Base-by-base conservation (phyloP, 2,888 invertebrate genomes). In the Nebria brevicollis region DNA sequence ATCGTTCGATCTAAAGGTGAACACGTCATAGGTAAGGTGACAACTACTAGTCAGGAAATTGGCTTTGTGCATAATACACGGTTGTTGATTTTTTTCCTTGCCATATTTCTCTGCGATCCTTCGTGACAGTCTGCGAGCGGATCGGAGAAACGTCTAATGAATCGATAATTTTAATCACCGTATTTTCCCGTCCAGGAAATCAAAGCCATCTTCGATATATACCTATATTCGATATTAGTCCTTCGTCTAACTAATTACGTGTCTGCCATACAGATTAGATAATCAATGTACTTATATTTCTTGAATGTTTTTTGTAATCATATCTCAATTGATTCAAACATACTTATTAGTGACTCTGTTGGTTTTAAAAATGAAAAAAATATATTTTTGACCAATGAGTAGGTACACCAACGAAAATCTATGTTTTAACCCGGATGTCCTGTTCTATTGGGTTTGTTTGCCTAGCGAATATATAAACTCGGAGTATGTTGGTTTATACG, bases 391-490 rank as follows among this genome's bases (percentile, higher is more conserved):
- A 34, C 34, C 34, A 34, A 54, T 54, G 13, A 13, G 54, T 54
- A 11, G 54, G 20, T 20, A 20, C 20, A 20, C 54, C 2, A 54
- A 8, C 54, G 7, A 54, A 54, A 54, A 11, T 54, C 11, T 54
- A 6, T 54, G 54, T 11, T 54, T 70, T 25, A 15, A 20, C 25
- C 77, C 68, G 68, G 68, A 66, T 68, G 34, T 77, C 77, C 68
- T 66, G 10, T 66, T 34, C 25, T 70, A 70, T 25, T 54, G 34
- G 34, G 66, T 13, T 75, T 64, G 26, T 66, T 34, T 75, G 66
- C 65, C 66, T 75, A 66, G 75, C 75, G 75, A 75, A 75, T 76
- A 72, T 77, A 70, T 77, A 72, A 77, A 66, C 72, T 41, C 64
- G 54, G 26, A 13, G 41, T 77, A 70, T 54, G 54, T 54, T 54